Conservation (phyloP, 2,797 vertebrate species). For the Apogon hyalosoma region DNA sequence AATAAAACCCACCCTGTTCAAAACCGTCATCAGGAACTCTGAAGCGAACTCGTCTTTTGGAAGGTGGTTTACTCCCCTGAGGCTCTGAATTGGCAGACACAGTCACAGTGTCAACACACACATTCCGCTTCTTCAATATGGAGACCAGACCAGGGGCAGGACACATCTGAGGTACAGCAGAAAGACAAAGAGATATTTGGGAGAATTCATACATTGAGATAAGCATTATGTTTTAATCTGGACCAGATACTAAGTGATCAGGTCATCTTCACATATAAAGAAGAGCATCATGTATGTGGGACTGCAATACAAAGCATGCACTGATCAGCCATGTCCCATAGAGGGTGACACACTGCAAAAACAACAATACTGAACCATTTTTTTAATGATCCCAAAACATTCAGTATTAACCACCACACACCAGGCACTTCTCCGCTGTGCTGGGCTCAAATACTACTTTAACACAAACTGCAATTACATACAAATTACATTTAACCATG, state of each 20-base stretch:
- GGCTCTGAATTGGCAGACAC: conserved; percentile 64
- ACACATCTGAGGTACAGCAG: conserved; percentile 78
- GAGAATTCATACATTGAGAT: not conserved
- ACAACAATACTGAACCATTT: conserved; percentile 10
- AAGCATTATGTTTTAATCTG: conserved; percentile 4
- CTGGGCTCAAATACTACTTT: not conserved
- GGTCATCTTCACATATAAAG: not conserved
- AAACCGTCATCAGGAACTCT: conserved; percentile 90
- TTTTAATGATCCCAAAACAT: conserved; percentile 4
- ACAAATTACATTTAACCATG: no score
- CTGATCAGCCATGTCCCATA: not conserved
- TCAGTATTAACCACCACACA: not conserved
- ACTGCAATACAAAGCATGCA: not conserved
- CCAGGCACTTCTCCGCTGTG: not conserved
- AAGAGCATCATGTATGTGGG: not conserved
- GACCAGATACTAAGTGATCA: not conserved
- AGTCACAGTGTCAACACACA: conserved; percentile 32
- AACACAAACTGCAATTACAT: no score
- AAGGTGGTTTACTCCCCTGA: conserved; percentile 66
- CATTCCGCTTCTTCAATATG: conserved; percentile 91
- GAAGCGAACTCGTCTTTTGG: conserved; percentile 93
- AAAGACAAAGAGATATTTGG: not conserved
- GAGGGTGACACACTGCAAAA: not conserved
- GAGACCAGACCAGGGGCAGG: conserved; percentile 92
- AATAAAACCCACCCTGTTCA: conserved; percentile 87